Percentiles rank a stretch among this genome's conserved stretches.
Evolutionary conservation across 1,140 invertebrate species (phyloP).

Genomic region (Goniozus legneri): DNA sequence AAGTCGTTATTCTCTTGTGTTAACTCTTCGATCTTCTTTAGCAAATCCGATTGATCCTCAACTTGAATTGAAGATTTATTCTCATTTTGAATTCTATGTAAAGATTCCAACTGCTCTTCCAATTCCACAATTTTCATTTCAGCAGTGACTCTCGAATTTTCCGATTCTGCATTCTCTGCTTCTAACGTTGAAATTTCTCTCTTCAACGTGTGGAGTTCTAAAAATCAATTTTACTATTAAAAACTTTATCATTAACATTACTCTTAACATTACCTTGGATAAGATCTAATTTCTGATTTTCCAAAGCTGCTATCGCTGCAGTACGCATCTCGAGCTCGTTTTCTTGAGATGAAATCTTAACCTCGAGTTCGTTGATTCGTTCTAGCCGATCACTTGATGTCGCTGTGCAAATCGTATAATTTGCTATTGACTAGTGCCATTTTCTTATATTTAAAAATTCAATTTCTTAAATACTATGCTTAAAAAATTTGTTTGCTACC

Average conservation of each 20-base stretch:
- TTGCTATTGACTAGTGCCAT: slow-evolving; percentile 17
- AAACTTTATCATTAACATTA: slow-evolving; percentile 15
- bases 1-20: slow-evolving; percentile 57
- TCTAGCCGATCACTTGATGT: slow-evolving; percentile 44
- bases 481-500: too few species aligned
- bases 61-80: slow-evolving; percentile 37
- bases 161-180: slow-evolving; percentile 60
- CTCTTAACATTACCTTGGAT: slow-evolving; percentile 59
- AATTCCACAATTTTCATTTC: slow-evolving; percentile 70
- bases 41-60: slow-evolving; percentile 50
- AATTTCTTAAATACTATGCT: slow-evolving; percentile 16
- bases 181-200: slow-evolving; percentile 60
- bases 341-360: slow-evolving; percentile 42
- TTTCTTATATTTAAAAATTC: too few species aligned
- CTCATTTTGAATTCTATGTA: slow-evolving; percentile 27
- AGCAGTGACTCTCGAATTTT: slow-evolving; percentile 62
- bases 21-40: slow-evolving; percentile 54
- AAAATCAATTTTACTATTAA: slow-evolving; percentile 29
- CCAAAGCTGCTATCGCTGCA: slow-evolving; percentile 60
- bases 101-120: slow-evolving; percentile 63
- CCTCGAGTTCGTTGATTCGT: slow-evolving; percentile 42
- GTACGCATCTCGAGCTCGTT: slow-evolving; percentile 54
- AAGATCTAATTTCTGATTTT: slow-evolving; percentile 65
- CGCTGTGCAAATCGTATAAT: slow-evolving; percentile 45
- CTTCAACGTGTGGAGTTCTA: slow-evolving; percentile 58